Evolutionary conservation across 1,140 invertebrate genomes (phyloP), one percentile per base, ranked within the genome.

Genomic region (Lineus longissimus): DNA sequence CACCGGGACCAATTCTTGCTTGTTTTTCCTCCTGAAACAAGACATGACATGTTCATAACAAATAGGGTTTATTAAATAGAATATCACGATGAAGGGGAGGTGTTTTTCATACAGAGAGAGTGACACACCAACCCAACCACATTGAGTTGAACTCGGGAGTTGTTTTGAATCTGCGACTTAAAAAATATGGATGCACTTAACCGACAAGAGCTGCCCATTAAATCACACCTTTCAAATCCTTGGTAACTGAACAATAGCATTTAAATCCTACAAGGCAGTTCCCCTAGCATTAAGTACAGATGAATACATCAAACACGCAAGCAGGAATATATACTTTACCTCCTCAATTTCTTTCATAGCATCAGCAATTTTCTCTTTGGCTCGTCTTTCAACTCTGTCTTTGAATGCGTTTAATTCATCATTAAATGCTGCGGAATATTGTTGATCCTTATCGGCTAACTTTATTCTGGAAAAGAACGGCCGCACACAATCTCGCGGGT

Each of bases 391-490:
- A 66, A 99, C 92, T 67, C 97, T 87, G 1, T 88, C 86, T 76
- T 95, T 96, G 81, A 99, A 99, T 27, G 90, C 87, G 31, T 85
- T 83, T 7, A 98, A 83, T 84, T 99, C 97, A 80, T 95, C 92
- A 70, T 97, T 89, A 82, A 98, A 99, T 7, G 94, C 92, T 66
- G 91, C 88, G 81, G 91, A 92, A 80, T 99, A 99, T 69, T 94
- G 90, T 57, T 88, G n/a, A n/a, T n/a, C n/a, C 86, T 72, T 94
- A 73, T 95, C 92, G 43, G 92, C 92, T 27, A 91, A 84, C 83
- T 97, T 92, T 65, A 97, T 97, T 78, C 91, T 91, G 76, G 64
- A 41, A 78, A 98, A 99, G 83, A 99, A 99, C 2, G 94, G 93
- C 43, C 88, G 86, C 31, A 99, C 88, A 82, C 96, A 97, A 36